Evolutionary conservation across 2,797 vertebrate species (phyloP).

Genomic region (Macropodus opercularis): DNA sequence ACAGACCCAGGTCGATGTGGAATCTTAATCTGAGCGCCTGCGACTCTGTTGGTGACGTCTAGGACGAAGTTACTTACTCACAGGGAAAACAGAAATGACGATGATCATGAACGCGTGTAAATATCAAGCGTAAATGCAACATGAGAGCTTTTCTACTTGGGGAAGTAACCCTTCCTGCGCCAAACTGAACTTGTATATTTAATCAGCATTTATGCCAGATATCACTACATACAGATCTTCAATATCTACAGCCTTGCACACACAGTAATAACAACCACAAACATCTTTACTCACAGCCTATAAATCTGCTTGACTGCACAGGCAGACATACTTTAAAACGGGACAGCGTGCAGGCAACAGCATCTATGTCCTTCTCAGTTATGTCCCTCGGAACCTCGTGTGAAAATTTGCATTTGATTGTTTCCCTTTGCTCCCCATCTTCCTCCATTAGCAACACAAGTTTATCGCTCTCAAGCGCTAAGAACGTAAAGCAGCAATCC

Average conservation of each 20-base stretch:
- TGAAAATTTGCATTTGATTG: conserved; percentile 58
- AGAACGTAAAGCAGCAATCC: conserved; percentile 50
- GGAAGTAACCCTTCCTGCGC: no score
- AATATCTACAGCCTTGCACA: conserved; percentile 2
- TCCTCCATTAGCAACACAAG: conserved; percentile 40
- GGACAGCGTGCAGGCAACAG: conserved; percentile 30
- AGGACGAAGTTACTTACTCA: no score
- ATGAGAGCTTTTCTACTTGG: no score
- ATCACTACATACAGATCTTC: not conserved
- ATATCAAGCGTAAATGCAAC: no score
- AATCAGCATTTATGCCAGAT: not conserved
- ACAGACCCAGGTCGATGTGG: conserved; percentile 40
- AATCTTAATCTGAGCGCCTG: conserved; percentile 47
- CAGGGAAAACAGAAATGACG: not conserved
- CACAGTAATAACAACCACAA: not conserved
- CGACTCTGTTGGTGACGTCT: conserved; percentile 31
- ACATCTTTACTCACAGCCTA: conserved; percentile 1
- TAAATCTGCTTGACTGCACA: conserved; percentile 27
- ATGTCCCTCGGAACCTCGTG: conserved; percentile 30
- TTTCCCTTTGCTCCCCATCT: conserved; percentile 48
- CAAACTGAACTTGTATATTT: not conserved
- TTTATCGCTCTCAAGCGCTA: conserved; percentile 31
- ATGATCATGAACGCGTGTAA: not conserved
- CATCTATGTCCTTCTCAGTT: conserved; percentile 28
- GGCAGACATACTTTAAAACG: conserved; percentile 17